Evolutionary conservation across 2,888 invertebrate genomes (phyloP).

Genomic region (Netelia melanura): DNA sequence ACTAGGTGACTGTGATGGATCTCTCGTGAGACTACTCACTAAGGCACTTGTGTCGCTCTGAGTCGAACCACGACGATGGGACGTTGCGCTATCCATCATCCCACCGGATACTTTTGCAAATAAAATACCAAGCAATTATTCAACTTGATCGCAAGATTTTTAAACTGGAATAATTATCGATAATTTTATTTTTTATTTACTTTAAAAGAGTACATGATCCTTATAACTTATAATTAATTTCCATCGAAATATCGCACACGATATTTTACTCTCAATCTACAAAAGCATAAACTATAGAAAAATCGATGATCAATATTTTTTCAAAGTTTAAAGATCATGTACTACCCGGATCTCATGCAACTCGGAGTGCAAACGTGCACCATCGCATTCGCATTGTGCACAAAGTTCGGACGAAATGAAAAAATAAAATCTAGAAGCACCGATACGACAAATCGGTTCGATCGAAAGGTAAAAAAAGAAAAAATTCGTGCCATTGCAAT

Average conservation of each 20-base stretch:
- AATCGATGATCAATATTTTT: neutral
- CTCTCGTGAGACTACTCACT: constrained; percentile 88
- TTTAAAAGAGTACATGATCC: neutral
- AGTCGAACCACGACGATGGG: constrained; percentile 86
- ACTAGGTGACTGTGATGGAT: constrained; percentile 87
- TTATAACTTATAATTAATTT: too few species aligned
- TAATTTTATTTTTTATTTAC: neutral
- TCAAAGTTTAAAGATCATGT: neutral
- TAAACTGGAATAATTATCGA: neutral
- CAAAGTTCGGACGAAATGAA: neutral
- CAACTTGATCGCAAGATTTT: neutral
- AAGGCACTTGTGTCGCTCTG: constrained; percentile 88
- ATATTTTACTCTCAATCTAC: too few species aligned
- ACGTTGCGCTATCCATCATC: constrained; percentile 83
- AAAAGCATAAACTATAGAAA: too few species aligned
- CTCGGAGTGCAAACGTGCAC: constrained; percentile 51
- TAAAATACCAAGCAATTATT: neutral
- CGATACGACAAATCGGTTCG: constrained; percentile 11
- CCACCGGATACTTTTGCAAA: constrained; percentile 83
- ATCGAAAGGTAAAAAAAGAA: constrained; percentile 14
- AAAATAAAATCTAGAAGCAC: constrained; percentile 19
- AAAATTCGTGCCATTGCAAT: constrained; percentile 52
- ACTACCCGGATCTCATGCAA: constrained; percentile 34
- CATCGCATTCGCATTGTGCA: constrained; percentile 35
- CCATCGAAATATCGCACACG: too few species aligned